These are phyloP conservation scores for Cinclus cinclus DNA, from an alignment of 2,113 vertebrate genomes.

Conservation along the genomic window DNA sequence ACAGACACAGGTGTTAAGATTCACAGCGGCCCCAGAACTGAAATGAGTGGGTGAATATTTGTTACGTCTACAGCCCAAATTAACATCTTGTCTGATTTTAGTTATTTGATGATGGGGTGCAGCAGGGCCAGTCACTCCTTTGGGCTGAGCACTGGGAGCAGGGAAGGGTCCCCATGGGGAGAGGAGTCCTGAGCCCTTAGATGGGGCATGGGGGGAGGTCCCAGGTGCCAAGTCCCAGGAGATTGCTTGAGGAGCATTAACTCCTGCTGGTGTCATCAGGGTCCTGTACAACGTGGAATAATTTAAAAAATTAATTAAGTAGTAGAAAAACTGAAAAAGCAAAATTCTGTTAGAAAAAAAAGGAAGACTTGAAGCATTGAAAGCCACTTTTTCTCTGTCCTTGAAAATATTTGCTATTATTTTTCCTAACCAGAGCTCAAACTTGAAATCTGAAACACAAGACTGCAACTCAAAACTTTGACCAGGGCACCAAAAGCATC, in stretches of 20 bases:
- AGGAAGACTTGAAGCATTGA: neutral
- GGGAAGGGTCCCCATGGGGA: neutral
- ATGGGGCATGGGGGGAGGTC: no score
- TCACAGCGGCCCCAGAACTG: neutral
- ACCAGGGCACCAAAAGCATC: neutral
- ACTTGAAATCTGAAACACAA: neutral
- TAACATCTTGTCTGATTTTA: neutral
- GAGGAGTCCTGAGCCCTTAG: neutral
- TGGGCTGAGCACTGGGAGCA: neutral
- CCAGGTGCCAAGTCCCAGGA: neutral
- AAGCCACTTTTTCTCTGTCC: neutral
- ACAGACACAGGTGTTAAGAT: neutral
- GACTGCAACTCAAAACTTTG: neutral
- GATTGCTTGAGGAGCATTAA: neutral
- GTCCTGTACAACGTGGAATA: neutral
- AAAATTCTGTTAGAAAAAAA: neutral
- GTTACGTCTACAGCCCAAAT: neutral
- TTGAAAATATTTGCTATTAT: neutral
- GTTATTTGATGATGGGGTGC: no score
- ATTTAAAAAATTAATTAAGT: fast-evolving
- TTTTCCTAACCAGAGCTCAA: neutral
- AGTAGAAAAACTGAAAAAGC: neutral
- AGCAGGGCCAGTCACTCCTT: neutral
- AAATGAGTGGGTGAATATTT: neutral
- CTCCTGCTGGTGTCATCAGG: neutral